A percentile compares a stretch with the other conserved stretches of the same genome.
Conservation (phyloP, 2,797 vertebrate genomes). For the Erithacus rubecula region DNA sequence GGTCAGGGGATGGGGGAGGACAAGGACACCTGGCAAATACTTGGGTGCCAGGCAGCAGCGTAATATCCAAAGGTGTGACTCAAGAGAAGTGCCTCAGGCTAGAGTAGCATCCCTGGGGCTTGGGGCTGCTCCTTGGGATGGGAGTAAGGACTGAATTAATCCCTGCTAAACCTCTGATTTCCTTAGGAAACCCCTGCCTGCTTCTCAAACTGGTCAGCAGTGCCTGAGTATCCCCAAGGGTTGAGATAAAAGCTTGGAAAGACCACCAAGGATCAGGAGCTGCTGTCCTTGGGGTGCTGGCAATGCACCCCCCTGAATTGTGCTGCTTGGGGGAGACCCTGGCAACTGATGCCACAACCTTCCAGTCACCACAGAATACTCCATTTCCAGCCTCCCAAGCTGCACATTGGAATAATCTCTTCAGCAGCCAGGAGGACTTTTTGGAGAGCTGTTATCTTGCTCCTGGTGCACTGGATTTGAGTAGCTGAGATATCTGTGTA, state of each 20-base stretch:
- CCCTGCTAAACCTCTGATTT: background rate
- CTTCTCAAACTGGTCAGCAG: background rate
- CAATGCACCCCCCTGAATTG: accelerated
- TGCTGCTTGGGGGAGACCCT: background rate
- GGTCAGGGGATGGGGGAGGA: background rate
- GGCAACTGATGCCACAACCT: accelerated
- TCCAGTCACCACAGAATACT: background rate
- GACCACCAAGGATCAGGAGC: background rate
- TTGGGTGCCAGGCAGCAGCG: background rate
- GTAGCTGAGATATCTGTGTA: background rate
- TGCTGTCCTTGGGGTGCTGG: background rate
- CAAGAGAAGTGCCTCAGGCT: accelerated
- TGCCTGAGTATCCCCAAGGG: background rate
- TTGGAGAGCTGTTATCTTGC: background rate
- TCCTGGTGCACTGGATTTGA: background rate
- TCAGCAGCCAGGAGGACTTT: background rate
- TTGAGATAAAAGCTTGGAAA: background rate
- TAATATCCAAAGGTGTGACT: background rate
- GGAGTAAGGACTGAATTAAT: background rate
- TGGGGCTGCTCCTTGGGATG: background rate
- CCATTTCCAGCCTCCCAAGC: background rate
- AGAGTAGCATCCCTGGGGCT: background rate
- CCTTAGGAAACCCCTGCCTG: background rate
- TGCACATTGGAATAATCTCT: background rate
- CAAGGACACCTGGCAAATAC: background rate